Conservation (phyloP, 2,888 invertebrate genomes). For the Sialis lutaria region DNA sequence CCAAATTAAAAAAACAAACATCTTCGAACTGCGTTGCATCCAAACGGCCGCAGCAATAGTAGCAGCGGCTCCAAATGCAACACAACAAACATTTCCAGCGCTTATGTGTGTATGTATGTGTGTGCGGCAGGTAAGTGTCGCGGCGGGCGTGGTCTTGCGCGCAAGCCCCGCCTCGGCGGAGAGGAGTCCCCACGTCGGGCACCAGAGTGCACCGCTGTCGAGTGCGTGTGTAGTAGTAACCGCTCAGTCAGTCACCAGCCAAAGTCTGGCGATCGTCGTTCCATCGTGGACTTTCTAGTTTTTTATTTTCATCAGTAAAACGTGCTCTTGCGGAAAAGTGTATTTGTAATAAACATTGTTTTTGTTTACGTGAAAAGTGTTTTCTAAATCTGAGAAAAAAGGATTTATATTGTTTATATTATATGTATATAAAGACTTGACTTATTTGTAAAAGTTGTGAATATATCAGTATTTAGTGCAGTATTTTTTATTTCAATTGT, state of each 20-base stretch:
- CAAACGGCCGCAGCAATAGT: constrained; percentile 7
- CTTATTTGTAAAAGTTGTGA: too few species aligned
- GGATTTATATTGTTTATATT: too few species aligned
- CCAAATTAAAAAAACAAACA: constrained; percentile 3
- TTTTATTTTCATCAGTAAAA: too few species aligned
- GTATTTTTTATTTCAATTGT: too few species aligned
- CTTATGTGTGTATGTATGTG: constrained; percentile 1
- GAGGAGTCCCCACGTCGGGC: constrained; percentile 23
- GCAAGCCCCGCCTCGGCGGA: constrained; percentile 22
- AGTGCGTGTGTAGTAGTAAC: constrained; percentile 20
- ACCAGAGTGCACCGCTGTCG: constrained; percentile 25
- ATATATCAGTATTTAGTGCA: too few species aligned
- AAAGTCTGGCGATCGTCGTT: not conserved
- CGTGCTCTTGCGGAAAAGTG: too few species aligned
- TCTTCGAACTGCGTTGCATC: not conserved
- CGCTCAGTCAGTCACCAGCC: not conserved
- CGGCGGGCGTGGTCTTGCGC: constrained; percentile 24
- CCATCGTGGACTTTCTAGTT: too few species aligned
- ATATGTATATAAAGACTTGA: too few species aligned
- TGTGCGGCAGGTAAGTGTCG: constrained; percentile 14
- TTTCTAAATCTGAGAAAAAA: too few species aligned
- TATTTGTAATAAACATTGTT: too few species aligned
- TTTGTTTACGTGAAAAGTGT: too few species aligned
- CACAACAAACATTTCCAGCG: constrained; percentile 9
- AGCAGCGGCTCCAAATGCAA: constrained; percentile 8